Percentiles rank a stretch among this genome's conserved stretches.
These are phyloP conservation scores for Exaiptasia diaphana DNA, from an alignment of 64 coral and sea anemone genomes.

Conservation along the genomic window DNA sequence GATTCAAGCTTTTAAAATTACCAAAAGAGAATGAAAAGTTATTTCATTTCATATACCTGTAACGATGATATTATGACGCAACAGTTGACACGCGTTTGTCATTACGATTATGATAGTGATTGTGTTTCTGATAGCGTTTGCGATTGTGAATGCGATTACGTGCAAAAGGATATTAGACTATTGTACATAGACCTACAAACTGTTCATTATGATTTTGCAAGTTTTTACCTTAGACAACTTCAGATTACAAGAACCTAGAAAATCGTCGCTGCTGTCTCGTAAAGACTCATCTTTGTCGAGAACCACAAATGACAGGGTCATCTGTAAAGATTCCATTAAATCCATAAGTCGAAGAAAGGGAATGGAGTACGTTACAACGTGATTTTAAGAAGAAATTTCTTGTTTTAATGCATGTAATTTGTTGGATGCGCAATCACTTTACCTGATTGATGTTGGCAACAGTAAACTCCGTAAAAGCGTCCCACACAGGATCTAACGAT, in stretches of 20 bases:
- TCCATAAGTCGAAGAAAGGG: not conserved
- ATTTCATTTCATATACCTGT: no score
- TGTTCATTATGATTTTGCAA: not conserved
- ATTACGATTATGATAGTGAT: no score
- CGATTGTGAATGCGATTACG: no score
- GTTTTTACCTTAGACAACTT: conserved; percentile 42
- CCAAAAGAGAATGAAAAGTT: no score
- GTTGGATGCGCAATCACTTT: not conserved
- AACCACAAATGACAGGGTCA: conserved; percentile 55
- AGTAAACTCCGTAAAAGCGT: conserved; percentile 49
- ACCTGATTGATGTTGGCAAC: conserved; percentile 63
- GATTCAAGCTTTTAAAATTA: no score
- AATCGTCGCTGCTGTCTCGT: conserved; percentile 51
- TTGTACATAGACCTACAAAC: no score
- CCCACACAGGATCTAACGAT: conserved; percentile 56
- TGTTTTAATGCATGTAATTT: not conserved
- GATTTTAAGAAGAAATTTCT: not conserved
- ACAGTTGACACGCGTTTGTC: no score
- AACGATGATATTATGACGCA: no score
- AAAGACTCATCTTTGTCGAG: conserved; percentile 64
- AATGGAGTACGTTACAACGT: not conserved
- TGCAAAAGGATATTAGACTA: no score
- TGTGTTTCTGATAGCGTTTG: no score
- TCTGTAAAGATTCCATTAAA: not conserved
- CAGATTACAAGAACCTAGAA: conserved; percentile 69